Percentiles rank a stretch among this genome's conserved stretches.
These are phyloP conservation scores for Zapus hudsonius DNA, from an alignment of 2,113 vertebrate species.

Conservation along the genomic window DNA sequence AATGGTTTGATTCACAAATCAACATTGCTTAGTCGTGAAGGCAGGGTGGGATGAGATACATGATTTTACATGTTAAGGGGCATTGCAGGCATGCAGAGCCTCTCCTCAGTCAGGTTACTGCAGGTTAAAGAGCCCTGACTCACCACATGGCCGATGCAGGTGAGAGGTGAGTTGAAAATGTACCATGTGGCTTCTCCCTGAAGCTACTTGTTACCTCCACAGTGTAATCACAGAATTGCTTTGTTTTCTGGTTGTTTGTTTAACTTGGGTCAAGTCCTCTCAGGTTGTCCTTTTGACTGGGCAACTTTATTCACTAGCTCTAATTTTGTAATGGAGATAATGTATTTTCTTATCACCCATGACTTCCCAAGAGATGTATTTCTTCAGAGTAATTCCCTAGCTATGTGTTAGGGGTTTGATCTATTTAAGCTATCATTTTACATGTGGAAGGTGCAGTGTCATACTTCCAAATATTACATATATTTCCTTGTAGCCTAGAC, in stretches of 20 bases:
- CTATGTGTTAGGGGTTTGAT: neutral
- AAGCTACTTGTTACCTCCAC: neutral
- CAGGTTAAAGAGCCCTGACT: conserved; percentile 40
- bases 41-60: neutral
- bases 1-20: neutral
- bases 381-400: conserved; percentile 48
- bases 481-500: neutral
- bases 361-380: neutral
- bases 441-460: neutral
- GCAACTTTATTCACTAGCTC: neutral
- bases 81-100: neutral
- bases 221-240: neutral
- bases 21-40: neutral
- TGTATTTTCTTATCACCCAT: neutral
- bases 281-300: neutral
- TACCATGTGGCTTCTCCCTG: conserved; percentile 19
- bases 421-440: neutral
- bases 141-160: neutral
- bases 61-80: neutral
- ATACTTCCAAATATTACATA: neutral
- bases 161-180: conserved; percentile 14
- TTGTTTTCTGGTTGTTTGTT: neutral
- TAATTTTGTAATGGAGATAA: conserved; percentile 43
- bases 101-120: conserved; percentile 9
- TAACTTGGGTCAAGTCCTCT: conserved; percentile 10